Evolutionary conservation across 2,888 invertebrate genomes (phyloP).

Genomic region (Phaedon cochleariae): DNA sequence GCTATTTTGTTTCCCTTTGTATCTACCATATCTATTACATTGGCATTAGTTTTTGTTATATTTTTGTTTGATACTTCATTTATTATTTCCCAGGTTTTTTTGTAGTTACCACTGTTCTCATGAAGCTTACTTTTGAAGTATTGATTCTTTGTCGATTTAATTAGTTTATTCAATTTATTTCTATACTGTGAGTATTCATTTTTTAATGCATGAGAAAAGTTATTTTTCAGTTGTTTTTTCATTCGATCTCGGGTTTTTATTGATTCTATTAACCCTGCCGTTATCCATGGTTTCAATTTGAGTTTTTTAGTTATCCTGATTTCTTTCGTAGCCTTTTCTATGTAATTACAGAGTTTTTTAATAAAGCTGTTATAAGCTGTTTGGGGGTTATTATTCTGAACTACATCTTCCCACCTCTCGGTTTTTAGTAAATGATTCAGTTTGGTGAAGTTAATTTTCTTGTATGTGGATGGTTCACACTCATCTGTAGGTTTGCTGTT

Average conservation of each 20-base stretch:
- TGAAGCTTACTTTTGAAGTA: neutral
- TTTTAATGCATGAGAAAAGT: neutral
- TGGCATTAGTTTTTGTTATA: neutral
- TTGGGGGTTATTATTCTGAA: neutral
- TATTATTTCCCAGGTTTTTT: conserved; percentile 1
- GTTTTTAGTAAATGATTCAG: neutral
- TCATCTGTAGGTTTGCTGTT: too few species aligned
- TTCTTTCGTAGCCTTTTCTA: too few species aligned
- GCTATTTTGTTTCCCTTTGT: too few species aligned
- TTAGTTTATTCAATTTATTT: too few species aligned
- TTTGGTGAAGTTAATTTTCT: neutral
- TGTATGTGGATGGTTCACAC: neutral
- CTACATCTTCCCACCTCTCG: neutral
- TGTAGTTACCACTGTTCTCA: neutral
- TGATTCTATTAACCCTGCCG: neutral
- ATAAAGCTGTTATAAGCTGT: too few species aligned
- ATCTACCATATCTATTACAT: neutral
- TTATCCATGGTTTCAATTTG: too few species aligned
- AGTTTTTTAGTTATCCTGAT: too few species aligned
- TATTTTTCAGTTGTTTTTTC: neutral
- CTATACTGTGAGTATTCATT: too few species aligned
- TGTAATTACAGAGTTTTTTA: too few species aligned
- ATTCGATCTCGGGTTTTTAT: neutral
- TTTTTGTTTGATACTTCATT: too few species aligned
- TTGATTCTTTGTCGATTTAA: neutral